Evolutionary conservation across 2,113 vertebrate species (phyloP).

Genomic region (Rhynchomys soricoides): DNA sequence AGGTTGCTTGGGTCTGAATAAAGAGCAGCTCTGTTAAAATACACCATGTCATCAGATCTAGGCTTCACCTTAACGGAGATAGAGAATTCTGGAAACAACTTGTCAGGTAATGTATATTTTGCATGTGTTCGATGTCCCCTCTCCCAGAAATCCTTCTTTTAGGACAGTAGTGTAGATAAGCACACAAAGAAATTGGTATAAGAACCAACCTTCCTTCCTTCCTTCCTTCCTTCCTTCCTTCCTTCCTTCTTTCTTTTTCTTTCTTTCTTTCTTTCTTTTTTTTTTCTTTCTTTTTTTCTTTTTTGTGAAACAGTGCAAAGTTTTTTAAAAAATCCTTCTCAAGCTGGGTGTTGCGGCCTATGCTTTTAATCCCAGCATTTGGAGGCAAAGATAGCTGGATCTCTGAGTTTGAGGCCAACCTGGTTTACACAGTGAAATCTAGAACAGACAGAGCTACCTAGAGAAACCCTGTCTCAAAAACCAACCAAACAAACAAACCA

Average conservation of each 20-base stretch:
- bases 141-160: background rate
- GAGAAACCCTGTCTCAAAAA: background rate
- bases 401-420: background rate
- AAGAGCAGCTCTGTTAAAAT: background rate
- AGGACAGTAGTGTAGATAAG: background rate
- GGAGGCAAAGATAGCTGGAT: background rate
- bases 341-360: background rate
- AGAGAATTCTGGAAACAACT: background rate
- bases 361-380: background rate
- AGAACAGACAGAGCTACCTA: background rate
- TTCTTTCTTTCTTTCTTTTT: too few species aligned
- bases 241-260: too few species aligned
- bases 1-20: background rate
- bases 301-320: background rate
- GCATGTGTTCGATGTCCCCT: background rate
- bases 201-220: background rate
- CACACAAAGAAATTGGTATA: background rate
- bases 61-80: background rate
- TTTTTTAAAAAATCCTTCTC: background rate
- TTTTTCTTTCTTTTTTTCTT: too few species aligned
- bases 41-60: background rate
- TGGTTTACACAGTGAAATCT: background rate
- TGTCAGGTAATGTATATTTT: background rate
- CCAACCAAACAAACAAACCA: background rate
- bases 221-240: too few species aligned